phyloP scores from a whole-genome alignment of 2,888 invertebrate species.

The Nephrotoma flavescens region DNA sequence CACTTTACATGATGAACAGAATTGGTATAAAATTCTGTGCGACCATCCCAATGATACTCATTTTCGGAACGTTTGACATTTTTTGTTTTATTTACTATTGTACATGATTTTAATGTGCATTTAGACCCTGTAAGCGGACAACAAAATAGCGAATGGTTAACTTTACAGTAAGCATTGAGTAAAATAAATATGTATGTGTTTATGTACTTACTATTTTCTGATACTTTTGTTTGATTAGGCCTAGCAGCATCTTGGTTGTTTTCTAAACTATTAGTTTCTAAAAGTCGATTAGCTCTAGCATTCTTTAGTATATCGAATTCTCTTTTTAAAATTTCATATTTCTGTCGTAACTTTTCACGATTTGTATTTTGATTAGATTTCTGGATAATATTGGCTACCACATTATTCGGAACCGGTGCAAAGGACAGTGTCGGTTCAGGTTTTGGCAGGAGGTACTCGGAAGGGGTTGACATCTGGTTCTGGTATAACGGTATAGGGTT shows the following conservation, averaged over 20 bases:
- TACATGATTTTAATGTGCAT: not conserved
- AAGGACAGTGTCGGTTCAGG: not conserved
- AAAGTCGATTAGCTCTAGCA: not conserved
- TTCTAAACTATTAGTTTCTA: not conserved
- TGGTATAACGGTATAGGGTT: no score
- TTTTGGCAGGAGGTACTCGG: not conserved
- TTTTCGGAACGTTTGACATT: not conserved
- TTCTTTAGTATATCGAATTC: not conserved
- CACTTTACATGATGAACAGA: not conserved
- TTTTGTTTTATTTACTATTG: not conserved
- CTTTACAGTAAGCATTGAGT: not conserved
- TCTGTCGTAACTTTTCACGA: not conserved
- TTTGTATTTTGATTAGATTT: not conserved
- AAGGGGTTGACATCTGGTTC: not conserved
- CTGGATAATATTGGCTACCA: not conserved
- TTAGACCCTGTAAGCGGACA: not conserved
- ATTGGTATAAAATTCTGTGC: not conserved
- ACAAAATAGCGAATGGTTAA: not conserved
- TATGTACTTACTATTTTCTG: not conserved
- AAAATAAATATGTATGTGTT: no score
- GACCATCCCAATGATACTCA: not conserved
- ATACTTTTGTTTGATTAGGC: not conserved
- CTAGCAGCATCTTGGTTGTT: not conserved
- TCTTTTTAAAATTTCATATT: not conserved
- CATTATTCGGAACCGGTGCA: not conserved